Conservation (phyloP, 1,140 invertebrate genomes). For the Macrocentrus cingulum region DNA sequence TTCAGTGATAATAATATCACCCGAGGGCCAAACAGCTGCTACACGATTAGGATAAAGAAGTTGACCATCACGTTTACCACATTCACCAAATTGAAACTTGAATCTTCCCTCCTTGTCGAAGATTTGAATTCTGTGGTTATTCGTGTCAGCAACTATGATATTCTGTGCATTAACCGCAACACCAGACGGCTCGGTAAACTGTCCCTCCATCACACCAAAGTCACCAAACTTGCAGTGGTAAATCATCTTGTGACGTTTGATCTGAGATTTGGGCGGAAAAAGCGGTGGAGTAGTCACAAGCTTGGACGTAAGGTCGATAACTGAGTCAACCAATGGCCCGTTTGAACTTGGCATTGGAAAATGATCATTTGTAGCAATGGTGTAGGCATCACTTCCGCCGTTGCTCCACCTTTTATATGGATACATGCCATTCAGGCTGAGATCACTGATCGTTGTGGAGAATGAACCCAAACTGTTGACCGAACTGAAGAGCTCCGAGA, state of each 20-base stretch:
- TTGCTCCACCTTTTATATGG: slow-evolving; percentile 97
- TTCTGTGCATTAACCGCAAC: slow-evolving; percentile 99
- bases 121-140: slow-evolving; percentile 98
- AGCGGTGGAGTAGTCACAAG: slow-evolving; percentile 79
- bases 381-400: slow-evolving; percentile 74
- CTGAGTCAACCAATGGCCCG: slow-evolving; percentile 62
- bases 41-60: slow-evolving; percentile 97
- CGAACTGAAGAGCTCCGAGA: slow-evolving; percentile 79
- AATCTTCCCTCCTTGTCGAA: slow-evolving; percentile 99
- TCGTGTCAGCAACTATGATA: slow-evolving; percentile 99
- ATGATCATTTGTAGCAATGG: slow-evolving; percentile 55
- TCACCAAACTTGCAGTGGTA: slow-evolving; percentile 99
- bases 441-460: slow-evolving; percentile 70
- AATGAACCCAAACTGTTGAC: slow-evolving; percentile 79
- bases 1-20: slow-evolving; percentile 99
- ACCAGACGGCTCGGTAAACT: slow-evolving; percentile 98
- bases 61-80: slow-evolving; percentile 94
- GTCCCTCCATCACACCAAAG: slow-evolving; percentile 97
- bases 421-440: slow-evolving; percentile 73
- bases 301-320: slow-evolving; percentile 82
- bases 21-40: slow-evolving; percentile 93
- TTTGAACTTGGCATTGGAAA: slow-evolving; percentile 46
- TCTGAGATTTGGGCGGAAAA: slow-evolving; percentile 93
- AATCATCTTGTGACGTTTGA: slow-evolving; percentile 99
- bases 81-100: slow-evolving; percentile 99